A percentile compares a stretch with the other conserved stretches of the same genome.
Conservation (phyloP, 1,140 invertebrate species). For the honey bee (Apis mellifera) region DNA sequence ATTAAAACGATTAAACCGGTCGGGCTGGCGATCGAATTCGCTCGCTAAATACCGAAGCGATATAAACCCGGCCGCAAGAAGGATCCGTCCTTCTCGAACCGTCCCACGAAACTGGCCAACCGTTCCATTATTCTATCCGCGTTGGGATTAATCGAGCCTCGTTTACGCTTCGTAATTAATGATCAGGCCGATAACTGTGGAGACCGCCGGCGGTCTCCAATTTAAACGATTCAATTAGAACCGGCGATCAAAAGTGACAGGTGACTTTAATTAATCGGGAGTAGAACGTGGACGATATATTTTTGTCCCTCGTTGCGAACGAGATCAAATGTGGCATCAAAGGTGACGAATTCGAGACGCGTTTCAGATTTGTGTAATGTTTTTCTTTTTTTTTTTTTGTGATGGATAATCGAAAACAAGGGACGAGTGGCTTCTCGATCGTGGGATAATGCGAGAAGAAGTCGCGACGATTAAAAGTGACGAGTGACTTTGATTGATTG, state of each 20-base stretch:
- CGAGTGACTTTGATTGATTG: no score
- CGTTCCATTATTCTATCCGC: neutral
- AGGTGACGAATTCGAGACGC: no score
- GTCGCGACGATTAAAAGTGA: no score
- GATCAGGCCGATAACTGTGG: conserved; percentile 39
- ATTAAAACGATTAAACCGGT: conserved; percentile 56
- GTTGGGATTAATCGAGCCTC: conserved; percentile 51
- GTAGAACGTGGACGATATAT: no score
- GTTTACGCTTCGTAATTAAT: conserved; percentile 59
- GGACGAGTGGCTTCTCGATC: no score
- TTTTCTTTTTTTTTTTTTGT: no score
- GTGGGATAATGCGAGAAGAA: no score
- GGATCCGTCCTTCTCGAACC: conserved; percentile 3
- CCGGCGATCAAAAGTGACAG: conserved; percentile 34
- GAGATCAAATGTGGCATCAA: no score
- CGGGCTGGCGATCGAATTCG: conserved; percentile 49
- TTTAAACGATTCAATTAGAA: conserved; percentile 64
- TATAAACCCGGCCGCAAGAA: conserved; percentile 32
- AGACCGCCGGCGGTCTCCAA: conserved; percentile 7
- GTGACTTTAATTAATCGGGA: conserved; percentile 43
- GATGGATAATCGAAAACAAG: no score
- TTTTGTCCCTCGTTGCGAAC: no score
- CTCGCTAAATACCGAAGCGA: conserved; percentile 54
- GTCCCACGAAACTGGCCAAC: conserved; percentile 23
- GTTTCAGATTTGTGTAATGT: no score